Conservation (phyloP, 1,140 invertebrate genomes). For the Pomacea maculata region DNA sequence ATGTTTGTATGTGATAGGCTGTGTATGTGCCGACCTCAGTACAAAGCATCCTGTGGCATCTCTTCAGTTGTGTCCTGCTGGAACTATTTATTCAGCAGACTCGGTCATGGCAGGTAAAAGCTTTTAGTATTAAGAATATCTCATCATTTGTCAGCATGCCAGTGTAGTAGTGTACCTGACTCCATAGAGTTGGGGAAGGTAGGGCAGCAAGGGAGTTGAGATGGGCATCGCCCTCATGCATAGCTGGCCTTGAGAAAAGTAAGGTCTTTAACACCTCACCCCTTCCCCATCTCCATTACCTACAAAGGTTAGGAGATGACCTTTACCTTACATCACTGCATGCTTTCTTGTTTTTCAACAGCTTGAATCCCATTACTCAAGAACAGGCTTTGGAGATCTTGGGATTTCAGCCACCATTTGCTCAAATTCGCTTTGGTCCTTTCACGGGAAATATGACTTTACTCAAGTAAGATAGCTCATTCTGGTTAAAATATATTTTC, state of each 20-base stretch:
- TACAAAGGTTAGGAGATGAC: too few species aligned
- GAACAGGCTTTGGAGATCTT: conserved; percentile 58
- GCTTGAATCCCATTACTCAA: conserved; percentile 57
- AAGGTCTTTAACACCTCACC: too few species aligned
- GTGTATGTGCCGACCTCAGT: conserved; percentile 62
- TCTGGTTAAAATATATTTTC: too few species aligned
- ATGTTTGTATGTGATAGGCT: conserved; percentile 41
- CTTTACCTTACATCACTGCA: not conserved
- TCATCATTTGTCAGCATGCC: too few species aligned
- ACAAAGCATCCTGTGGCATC: conserved; percentile 59
- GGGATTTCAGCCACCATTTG: conserved; percentile 56
- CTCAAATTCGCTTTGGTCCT: conserved; percentile 59
- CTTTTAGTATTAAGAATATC: too few species aligned
- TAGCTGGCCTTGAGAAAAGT: too few species aligned
- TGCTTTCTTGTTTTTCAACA: conserved; percentile 24
- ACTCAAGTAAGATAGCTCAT: conserved; percentile 33
- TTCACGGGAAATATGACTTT: conserved; percentile 60
- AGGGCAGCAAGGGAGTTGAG: too few species aligned
- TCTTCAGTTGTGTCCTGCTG: conserved; percentile 62
- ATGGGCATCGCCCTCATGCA: too few species aligned
- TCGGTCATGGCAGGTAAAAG: conserved; percentile 59
- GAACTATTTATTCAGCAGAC: conserved; percentile 60
- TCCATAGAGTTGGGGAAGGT: too few species aligned
- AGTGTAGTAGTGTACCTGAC: too few species aligned
- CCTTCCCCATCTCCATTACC: too few species aligned